Evolutionary conservation across 1,140 invertebrate species (phyloP).

Genomic region (Lucilia sericata): DNA sequence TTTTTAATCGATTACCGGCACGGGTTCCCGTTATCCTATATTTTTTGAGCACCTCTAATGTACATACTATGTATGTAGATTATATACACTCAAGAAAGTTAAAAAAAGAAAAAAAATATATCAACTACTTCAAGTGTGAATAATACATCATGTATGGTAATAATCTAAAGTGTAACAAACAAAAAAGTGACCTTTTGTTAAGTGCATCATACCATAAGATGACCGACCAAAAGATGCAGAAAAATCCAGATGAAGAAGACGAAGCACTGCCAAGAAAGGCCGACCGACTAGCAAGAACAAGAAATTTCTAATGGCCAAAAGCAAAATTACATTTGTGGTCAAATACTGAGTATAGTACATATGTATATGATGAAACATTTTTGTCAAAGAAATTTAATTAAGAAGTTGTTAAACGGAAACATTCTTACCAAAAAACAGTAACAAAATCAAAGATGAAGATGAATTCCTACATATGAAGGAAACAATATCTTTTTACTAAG

Average conservation of each 20-base stretch:
- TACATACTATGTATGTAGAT: no score
- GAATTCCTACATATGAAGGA: no score
- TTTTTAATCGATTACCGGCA: no score
- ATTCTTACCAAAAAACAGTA: slow-evolving; percentile 4
- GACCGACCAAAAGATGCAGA: not conserved
- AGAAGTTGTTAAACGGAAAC: slow-evolving; percentile 46
- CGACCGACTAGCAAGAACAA: not conserved
- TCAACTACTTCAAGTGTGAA: not conserved
- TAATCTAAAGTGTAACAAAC: not conserved
- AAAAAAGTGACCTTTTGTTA: slow-evolving; percentile 15
- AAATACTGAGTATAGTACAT: not conserved
- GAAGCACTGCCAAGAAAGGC: not conserved
- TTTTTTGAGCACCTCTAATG: no score
- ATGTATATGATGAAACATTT: slow-evolving; percentile 31
- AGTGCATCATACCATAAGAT: not conserved
- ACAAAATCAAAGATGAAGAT: no score
- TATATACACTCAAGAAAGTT: no score
- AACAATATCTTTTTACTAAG: not conserved
- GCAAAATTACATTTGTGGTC: slow-evolving; percentile 32
- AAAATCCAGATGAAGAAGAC: not conserved
- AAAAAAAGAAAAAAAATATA: no score
- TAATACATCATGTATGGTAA: slow-evolving; percentile 24
- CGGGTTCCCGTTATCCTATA: no score
- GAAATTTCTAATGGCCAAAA: slow-evolving; percentile 9
- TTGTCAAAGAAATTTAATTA: slow-evolving; percentile 50